Conservation (phyloP, 2,888 invertebrate species). For the Drosophila putrida region DNA sequence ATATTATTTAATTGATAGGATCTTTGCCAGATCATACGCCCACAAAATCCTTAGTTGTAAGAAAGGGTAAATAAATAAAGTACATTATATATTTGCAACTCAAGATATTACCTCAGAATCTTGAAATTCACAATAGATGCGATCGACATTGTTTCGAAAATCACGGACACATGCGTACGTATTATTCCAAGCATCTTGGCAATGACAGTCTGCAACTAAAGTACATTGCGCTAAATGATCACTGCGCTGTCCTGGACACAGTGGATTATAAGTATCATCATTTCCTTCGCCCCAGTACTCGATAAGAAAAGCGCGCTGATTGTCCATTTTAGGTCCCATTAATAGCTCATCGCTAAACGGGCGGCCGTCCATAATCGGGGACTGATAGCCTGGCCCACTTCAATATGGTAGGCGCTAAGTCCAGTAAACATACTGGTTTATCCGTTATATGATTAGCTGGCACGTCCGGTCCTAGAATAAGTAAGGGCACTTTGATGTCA, state of each 20-base stretch:
- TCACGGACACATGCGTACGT: constrained; percentile 92
- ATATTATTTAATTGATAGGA: constrained; percentile 90
- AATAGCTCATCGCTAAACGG: constrained; percentile 85
- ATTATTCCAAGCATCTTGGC: constrained; percentile 94
- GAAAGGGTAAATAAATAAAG: not conserved
- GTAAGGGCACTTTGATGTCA: constrained; percentile 93
- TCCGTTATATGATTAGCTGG: constrained; percentile 85
- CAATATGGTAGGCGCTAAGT: constrained; percentile 93
- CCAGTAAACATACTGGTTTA: constrained; percentile 90
- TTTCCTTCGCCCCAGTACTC: constrained; percentile 94
- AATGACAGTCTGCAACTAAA: constrained; percentile 90
- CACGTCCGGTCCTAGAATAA: constrained; percentile 91
- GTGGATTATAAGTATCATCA: constrained; percentile 86
- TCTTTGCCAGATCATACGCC: constrained; percentile 91
- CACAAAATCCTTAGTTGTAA: constrained; percentile 88
- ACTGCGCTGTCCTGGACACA: constrained; percentile 88
- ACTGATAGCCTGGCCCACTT: constrained; percentile 88
- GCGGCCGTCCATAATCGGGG: constrained; percentile 88
- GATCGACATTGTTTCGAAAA: constrained; percentile 85
- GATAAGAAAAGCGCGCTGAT: constrained; percentile 87
- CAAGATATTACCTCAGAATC: constrained; percentile 85
- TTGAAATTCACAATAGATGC: constrained; percentile 86
- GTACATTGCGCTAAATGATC: constrained; percentile 88
- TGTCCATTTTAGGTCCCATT: constrained; percentile 21
- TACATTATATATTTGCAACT: not conserved